Evolutionary conservation across 2,888 invertebrate species (phyloP).

Genomic region (Lucinisca nassula): DNA sequence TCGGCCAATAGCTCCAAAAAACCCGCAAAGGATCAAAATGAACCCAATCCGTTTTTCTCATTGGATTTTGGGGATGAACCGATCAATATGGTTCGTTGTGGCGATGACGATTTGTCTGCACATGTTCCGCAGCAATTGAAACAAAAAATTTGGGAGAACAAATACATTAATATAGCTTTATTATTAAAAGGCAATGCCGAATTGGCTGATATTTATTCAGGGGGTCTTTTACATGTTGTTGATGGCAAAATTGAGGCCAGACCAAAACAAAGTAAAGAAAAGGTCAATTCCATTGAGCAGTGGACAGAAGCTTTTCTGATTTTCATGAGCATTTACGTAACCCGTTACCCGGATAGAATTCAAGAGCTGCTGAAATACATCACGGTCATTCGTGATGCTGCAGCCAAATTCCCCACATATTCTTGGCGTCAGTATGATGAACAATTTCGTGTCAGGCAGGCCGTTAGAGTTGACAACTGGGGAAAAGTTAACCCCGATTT

Average conservation of each 20-base stretch:
- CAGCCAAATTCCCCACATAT: no score
- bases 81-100: background rate
- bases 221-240: background rate
- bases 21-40: no score
- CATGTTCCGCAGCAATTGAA: background rate
- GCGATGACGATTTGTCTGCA: background rate
- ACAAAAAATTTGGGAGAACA: background rate
- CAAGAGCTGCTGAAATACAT: slow-evolving; percentile 24
- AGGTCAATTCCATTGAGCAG: background rate
- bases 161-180: background rate
- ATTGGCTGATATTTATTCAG: background rate
- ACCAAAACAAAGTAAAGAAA: background rate
- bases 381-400: background rate
- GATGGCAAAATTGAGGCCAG: background rate
- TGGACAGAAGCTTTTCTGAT: background rate
- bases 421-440: slow-evolving; percentile 11
- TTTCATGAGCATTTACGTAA: slow-evolving; percentile 10
- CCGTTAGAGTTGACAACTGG: slow-evolving; percentile 15
- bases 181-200: background rate
- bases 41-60: background rate
- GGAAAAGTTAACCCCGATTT: slow-evolving; percentile 31
- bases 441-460: slow-evolving; percentile 17
- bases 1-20: background rate
- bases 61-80: background rate
- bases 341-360: background rate